phyloP scores from a whole-genome alignment of 2,888 invertebrate genomes.

The Diaperis boleti region DNA sequence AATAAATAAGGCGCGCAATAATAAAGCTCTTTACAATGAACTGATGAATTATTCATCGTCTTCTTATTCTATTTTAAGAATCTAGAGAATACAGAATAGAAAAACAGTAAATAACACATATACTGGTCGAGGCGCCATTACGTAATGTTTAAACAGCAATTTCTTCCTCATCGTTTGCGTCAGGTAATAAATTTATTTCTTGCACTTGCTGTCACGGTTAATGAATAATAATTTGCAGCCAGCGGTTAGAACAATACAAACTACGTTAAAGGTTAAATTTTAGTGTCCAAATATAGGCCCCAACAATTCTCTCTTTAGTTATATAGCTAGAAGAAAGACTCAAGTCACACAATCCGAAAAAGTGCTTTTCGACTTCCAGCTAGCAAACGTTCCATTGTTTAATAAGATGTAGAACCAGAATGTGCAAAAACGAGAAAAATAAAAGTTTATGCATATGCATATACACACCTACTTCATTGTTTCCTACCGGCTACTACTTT shows the following conservation, averaged over 20 bases:
- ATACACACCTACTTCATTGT: slow-evolving; percentile 33
- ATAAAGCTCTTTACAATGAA: slow-evolving; percentile 32
- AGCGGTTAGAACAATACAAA: slow-evolving; percentile 1
- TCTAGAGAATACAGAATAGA: slow-evolving; percentile 27
- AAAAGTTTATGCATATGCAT: slow-evolving; percentile 34
- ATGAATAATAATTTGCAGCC: neutral
- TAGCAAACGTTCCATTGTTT: slow-evolving; percentile 39
- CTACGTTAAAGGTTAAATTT: too few species aligned
- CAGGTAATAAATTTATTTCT: slow-evolving; percentile 2
- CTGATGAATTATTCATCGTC: slow-evolving; percentile 39
- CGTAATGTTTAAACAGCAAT: slow-evolving; percentile 23
- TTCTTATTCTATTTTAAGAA: slow-evolving; percentile 39
- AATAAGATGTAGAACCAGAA: slow-evolving; percentile 30
- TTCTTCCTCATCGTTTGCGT: slow-evolving; percentile 17
- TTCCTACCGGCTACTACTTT: slow-evolving; percentile 19
- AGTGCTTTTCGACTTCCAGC: slow-evolving; percentile 1
- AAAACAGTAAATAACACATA: slow-evolving; percentile 33
- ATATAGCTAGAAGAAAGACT: too few species aligned
- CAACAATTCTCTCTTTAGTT: too few species aligned
- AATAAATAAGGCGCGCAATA: slow-evolving; percentile 34
- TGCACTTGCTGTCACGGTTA: neutral
- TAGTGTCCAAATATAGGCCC: too few species aligned
- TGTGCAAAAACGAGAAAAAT: slow-evolving; percentile 26
- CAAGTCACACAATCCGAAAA: too few species aligned
- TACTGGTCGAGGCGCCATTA: slow-evolving; percentile 29